A percentile compares a stretch with the other conserved stretches of the same genome.
Evolutionary conservation across 1,140 invertebrate genomes (phyloP).

Genomic region (Gonioctena quinquepunctata): DNA sequence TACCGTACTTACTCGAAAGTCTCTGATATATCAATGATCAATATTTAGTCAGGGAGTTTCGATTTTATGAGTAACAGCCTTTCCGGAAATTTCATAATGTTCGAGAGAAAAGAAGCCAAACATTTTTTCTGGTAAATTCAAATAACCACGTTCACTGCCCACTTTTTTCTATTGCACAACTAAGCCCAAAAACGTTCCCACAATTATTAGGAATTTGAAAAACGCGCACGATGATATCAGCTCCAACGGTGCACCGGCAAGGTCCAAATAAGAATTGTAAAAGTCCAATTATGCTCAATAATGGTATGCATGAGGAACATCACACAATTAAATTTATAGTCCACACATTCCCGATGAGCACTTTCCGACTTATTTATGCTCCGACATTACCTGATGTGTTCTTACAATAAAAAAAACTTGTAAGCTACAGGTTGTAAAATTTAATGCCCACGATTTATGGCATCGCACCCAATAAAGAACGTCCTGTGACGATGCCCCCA

Average conservation of each 20-base stretch:
- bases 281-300: slow-evolving; percentile 14
- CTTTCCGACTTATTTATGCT: slow-evolving; percentile 33
- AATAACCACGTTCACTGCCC: too few relatives aligned
- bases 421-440: slow-evolving; percentile 33
- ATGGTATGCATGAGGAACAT: slow-evolving; percentile 16
- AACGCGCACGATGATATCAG: neutral
- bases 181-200: too few relatives aligned
- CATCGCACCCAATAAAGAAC: slow-evolving; percentile 32
- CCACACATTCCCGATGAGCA: slow-evolving; percentile 27
- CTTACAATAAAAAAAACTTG: slow-evolving; percentile 34
- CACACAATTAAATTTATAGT: slow-evolving; percentile 35
- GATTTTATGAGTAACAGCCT: too few relatives aligned
- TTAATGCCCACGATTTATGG: slow-evolving; percentile 32
- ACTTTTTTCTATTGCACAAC: too few relatives aligned
- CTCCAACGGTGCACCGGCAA: neutral
- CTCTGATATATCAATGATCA: too few relatives aligned
- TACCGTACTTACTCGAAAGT: too few relatives aligned
- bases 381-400: slow-evolving; percentile 28
- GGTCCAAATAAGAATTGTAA: slow-evolving; percentile 13
- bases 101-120: too few relatives aligned
- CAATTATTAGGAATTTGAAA: neutral
- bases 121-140: too few relatives aligned
- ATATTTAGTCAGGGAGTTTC: too few relatives aligned
- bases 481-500: slow-evolving; percentile 26
- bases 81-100: too few relatives aligned